Evolutionary conservation across 1,140 invertebrate species (phyloP).

Genomic region (Drosophila micromelanica): DNA sequence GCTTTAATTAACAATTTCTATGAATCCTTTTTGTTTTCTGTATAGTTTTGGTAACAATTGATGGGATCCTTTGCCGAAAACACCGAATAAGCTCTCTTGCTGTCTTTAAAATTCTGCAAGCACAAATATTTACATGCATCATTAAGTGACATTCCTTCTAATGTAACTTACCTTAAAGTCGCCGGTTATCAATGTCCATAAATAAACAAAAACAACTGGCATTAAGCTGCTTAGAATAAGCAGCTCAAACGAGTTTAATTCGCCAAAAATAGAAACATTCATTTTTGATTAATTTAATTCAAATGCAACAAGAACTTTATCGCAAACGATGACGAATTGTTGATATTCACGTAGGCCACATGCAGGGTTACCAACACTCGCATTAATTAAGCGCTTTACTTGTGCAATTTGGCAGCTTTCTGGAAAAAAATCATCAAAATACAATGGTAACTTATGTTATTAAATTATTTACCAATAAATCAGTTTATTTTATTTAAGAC

Average conservation of each 20-base stretch:
- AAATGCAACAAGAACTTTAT: background rate
- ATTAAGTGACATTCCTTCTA: slow-evolving; percentile 5
- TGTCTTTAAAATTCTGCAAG: slow-evolving; percentile 65
- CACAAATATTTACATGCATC: slow-evolving; percentile 1
- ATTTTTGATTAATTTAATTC: slow-evolving; percentile 37
- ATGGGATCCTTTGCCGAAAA: slow-evolving; percentile 70
- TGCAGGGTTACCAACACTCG: slow-evolving; percentile 18
- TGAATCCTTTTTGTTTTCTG: slow-evolving; percentile 43
- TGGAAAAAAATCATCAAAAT: background rate
- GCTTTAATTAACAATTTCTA: slow-evolving; percentile 5
- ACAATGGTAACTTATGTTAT: background rate
- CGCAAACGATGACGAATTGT: slow-evolving; percentile 50
- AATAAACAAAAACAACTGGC: slow-evolving; percentile 63
- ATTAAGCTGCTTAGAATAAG: slow-evolving; percentile 54
- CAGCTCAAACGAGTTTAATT: slow-evolving; percentile 63
- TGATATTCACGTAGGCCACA: slow-evolving; percentile 50
- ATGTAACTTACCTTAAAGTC: slow-evolving; percentile 62
- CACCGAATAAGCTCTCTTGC: slow-evolving; percentile 53
- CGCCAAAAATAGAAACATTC: slow-evolving; percentile 66
- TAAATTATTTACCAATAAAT: background rate
- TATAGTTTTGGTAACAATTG: slow-evolving; percentile 76
- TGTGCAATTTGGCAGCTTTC: background rate
- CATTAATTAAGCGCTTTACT: background rate
- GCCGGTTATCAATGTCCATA: slow-evolving; percentile 71
- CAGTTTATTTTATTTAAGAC: background rate